Conservation (phyloP, 2,113 vertebrate genomes). For the Pungitius pungitius region DNA sequence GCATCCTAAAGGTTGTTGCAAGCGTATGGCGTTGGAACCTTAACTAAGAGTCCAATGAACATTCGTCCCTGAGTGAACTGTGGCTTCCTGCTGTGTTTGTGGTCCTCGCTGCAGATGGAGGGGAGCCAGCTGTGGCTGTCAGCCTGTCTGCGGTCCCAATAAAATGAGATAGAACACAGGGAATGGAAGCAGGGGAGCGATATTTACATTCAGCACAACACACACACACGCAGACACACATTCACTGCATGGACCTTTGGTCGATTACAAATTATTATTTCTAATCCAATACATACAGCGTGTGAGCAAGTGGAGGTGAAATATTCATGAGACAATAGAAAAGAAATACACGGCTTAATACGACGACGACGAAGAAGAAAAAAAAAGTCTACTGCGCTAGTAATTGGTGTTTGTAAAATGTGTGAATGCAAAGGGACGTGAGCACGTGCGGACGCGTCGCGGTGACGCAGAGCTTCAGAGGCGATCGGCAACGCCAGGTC, state of each 20-base stretch:
- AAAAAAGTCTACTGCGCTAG: neutral
- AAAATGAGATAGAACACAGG: conserved; percentile 16
- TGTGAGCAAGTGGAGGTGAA: conserved; percentile 15
- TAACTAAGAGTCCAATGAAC: conserved; percentile 41
- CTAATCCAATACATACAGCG: neutral
- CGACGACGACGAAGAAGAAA: neutral
- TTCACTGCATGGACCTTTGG: conserved; percentile 23
- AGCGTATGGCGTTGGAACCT: conserved; percentile 11
- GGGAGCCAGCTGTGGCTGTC: conserved; percentile 51
- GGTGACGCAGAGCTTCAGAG: conserved; percentile 25
- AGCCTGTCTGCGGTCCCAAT: conserved; percentile 38
- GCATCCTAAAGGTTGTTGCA: conserved; percentile 24
- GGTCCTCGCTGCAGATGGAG: conserved; percentile 42
- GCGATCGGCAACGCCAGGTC: conserved; percentile 38
- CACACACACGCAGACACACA: neutral
- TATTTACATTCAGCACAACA: conserved; percentile 49
- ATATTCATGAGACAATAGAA: conserved; percentile 4
- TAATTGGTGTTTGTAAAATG: neutral
- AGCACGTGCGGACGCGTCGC: conserved; percentile 4
- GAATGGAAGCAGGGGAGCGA: conserved; percentile 27
- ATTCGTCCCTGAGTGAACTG: conserved; percentile 30
- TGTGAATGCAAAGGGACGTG: conserved; percentile 2
- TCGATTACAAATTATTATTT: conserved; percentile 15
- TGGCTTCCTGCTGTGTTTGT: conserved; percentile 39
- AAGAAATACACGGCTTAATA: neutral